Base-by-base conservation (phyloP, 2,797 vertebrate species). In the Sebastes kiyomatsui region DNA sequence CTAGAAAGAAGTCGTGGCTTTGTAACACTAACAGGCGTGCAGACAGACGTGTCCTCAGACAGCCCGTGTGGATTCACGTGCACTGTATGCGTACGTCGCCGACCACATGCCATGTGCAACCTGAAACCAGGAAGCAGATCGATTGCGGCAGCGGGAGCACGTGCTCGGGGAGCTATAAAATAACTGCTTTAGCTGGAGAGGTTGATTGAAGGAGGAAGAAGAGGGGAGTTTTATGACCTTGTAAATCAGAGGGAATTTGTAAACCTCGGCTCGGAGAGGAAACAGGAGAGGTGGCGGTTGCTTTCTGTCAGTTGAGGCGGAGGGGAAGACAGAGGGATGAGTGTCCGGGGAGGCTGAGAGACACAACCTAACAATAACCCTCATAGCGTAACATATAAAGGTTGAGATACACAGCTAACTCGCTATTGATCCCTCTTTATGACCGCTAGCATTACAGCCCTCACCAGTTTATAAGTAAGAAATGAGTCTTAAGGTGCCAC, bases 211-310 rank as follows among this genome's bases (percentile, higher is more conserved):
- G 87, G 46, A 49, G 75, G 72, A 75, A 75, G 59, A 71, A 69
- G 80, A 77, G 59, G 77, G 1, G 74, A 71, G 83, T 77, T 93
- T 93, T 92, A 94, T 84, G 92, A 91, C 87, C 90, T 90, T 92
- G 88, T 93, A 93, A 93, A 93, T 93, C 92, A 90, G 85, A 75
- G 78, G 75, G 90, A 94, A 91, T 94, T 90, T 92, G 92, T 93
- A 91, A 93, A 91, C 83, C 18, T 54, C 60, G 77, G 87, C 88
- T 73, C 11, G 2, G 65, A 80, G 84, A 85, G 82, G 86, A 87
- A 91, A 75, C 78, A 16, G 85, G 76, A 87, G 84, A 86, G 78
- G 82, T 3, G 49, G 83, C 46, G 71, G 64, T 84, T 72, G 80
- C 80, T 81, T 71, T 82, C 58, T 75, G 85, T 28, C 35, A 14